Conservation (phyloP, 2,888 invertebrate species). For the Criorhina ranunculi region DNA sequence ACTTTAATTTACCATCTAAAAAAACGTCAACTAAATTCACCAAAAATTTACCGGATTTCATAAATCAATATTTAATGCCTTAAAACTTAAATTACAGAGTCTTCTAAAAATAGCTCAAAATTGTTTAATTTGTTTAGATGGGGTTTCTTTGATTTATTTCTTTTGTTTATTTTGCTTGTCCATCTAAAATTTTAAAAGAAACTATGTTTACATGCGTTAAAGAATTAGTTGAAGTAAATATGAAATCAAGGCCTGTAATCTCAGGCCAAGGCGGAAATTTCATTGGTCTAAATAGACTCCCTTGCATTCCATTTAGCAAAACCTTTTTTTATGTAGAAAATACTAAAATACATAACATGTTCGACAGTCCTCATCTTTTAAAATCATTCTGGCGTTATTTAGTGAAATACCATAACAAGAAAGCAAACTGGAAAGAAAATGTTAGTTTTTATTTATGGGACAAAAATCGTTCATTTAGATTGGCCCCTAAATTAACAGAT, state of each 20-base stretch:
- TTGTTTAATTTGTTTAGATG: too few relatives aligned
- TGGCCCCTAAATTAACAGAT: constrained; percentile 34
- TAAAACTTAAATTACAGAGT: too few relatives aligned
- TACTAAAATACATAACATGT: constrained; percentile 13
- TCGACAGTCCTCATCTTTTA: constrained; percentile 22
- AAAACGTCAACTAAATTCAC: too few relatives aligned
- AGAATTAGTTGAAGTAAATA: constrained; percentile 9
- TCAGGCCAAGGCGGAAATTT: constrained; percentile 28
- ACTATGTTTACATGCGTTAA: constrained; percentile 5
- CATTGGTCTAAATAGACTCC: constrained; percentile 22
- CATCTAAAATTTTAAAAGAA: constrained; percentile 16
- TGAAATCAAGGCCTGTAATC: constrained; percentile 15
- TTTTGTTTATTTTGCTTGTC: constrained; percentile 10
- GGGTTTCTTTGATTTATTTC: too few relatives aligned
- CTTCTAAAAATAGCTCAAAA: too few relatives aligned
- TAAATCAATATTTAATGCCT: too few relatives aligned
- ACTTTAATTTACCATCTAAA: too few relatives aligned
- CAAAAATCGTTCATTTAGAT: constrained; percentile 21
- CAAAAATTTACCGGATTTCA: too few relatives aligned
- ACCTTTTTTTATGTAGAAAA: constrained; percentile 17
- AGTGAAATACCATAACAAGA: constrained; percentile 14
- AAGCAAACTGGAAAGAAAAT: constrained; percentile 15
- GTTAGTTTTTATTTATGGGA: constrained; percentile 26
- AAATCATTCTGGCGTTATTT: constrained; percentile 28
- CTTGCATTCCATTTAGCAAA: constrained; percentile 7